Evolutionary conservation across 2,113 vertebrate species (phyloP).

Genomic region (Alaudala cheleensis): DNA sequence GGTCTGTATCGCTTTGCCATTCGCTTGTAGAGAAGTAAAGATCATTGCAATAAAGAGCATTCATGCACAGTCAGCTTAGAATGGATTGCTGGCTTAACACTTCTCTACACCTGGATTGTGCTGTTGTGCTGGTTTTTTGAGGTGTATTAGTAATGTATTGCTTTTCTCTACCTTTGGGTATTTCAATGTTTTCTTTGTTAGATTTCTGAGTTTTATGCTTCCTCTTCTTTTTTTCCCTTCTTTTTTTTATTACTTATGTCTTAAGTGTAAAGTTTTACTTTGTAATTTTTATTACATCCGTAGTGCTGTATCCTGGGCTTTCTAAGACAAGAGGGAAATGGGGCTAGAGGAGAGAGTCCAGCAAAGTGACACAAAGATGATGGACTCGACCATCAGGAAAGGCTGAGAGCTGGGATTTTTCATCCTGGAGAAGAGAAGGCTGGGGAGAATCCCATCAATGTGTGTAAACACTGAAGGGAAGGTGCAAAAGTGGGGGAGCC

Average conservation of each 20-base stretch:
- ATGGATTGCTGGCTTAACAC: neutral
- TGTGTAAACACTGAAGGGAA: neutral
- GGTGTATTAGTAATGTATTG: neutral
- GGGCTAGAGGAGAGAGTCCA: neutral
- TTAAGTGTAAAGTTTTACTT: neutral
- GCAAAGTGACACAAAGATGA: fast-evolving
- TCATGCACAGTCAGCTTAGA: neutral
- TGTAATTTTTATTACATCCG: neutral
- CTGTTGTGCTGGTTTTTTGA: neutral
- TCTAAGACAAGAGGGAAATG: neutral
- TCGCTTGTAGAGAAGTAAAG: neutral
- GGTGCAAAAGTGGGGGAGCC: fast-evolving
- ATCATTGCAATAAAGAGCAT: neutral
- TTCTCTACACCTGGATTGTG: neutral
- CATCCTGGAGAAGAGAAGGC: neutral
- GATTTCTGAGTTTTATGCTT: neutral
- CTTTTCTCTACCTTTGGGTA: neutral
- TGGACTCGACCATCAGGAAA: neutral
- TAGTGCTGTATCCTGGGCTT: neutral
- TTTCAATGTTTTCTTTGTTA: neutral
- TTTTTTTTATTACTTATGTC: neutral
- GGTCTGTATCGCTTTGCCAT: neutral
- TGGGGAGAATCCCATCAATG: neutral
- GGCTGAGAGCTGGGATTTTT: neutral
- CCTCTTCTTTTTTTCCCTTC: neutral